phyloP scores from a whole-genome alignment of 2,113 vertebrate genomes.

The Oncorhynchus tshawytscha region DNA sequence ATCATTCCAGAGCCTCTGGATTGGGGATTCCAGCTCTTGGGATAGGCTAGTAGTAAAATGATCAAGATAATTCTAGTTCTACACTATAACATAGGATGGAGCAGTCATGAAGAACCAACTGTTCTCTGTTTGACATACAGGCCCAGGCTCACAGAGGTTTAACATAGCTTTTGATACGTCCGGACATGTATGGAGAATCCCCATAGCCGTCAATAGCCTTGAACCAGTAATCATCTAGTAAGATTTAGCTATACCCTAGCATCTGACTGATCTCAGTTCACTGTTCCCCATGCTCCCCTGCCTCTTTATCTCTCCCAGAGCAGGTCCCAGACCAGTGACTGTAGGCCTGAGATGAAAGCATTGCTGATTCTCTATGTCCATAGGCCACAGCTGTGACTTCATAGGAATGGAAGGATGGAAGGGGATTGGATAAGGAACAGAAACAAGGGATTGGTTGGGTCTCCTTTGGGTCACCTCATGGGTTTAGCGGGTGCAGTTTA shows the following conservation, averaged over 20 bases:
- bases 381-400: neutral
- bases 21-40: no score
- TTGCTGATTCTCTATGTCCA: slow-evolving; percentile 13
- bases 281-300: neutral
- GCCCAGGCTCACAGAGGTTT: no score
- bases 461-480: neutral
- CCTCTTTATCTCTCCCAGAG: slow-evolving; percentile 33
- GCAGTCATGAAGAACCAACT: no score
- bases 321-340: slow-evolving; percentile 45
- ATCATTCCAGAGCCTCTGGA: no score
- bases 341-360: slow-evolving; percentile 27
- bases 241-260: slow-evolving; percentile 20
- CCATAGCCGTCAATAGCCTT: neutral
- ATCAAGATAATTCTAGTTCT: no score
- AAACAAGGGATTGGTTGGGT: neutral
- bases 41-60: no score
- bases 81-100: no score
- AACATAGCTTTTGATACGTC: no score
- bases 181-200: neutral
- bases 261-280: slow-evolving; percentile 15
- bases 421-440: neutral
- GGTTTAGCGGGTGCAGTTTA: neutral
- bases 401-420: slow-evolving; percentile 9
- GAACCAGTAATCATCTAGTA: slow-evolving; percentile 23
- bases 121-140: no score